Conservation (phyloP, 2,797 vertebrate species). For the Telmatherina bonti region DNA sequence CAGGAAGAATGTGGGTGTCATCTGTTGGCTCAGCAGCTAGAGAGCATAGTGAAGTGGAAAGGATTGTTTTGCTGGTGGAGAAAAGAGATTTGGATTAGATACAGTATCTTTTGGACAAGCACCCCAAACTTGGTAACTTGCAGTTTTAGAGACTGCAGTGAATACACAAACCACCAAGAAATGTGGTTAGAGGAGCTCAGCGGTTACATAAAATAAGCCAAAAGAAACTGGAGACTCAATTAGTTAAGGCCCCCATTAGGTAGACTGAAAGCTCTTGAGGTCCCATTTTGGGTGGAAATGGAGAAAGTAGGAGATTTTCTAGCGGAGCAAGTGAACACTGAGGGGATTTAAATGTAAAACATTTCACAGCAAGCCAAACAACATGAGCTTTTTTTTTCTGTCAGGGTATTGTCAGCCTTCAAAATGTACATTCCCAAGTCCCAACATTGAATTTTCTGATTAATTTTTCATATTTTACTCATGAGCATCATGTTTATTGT, state of each 20-base stretch:
- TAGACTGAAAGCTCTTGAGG: slow-evolving; percentile 55
- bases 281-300: slow-evolving; percentile 31
- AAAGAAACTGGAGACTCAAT: slow-evolving; percentile 58
- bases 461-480: slow-evolving; percentile 57
- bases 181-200: slow-evolving; percentile 46
- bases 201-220: slow-evolving; percentile 52
- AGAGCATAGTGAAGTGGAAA: slow-evolving; percentile 15
- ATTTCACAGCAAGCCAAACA: slow-evolving; percentile 60
- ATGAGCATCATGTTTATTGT: slow-evolving; percentile 45
- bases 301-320: slow-evolving; percentile 42
- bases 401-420: slow-evolving; percentile 40
- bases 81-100: slow-evolving; percentile 41
- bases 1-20: slow-evolving; percentile 30
- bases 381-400: slow-evolving; percentile 36
- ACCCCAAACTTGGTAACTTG: slow-evolving; percentile 28
- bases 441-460: slow-evolving; percentile 42
- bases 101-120: slow-evolving; percentile 30
- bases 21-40: slow-evolving; percentile 25
- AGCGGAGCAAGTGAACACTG: slow-evolving; percentile 27
- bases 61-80: slow-evolving; percentile 37
- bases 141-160: slow-evolving; percentile 7
- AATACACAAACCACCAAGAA: slow-evolving; percentile 44
- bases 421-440: slow-evolving; percentile 35
- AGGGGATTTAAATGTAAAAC: slow-evolving; percentile 55
- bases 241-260: slow-evolving; percentile 55